A percentile compares a stretch with the other conserved stretches of the same genome.
phyloP scores from a whole-genome alignment of 2,113 vertebrate species.

The Rostratula benghalensis region DNA sequence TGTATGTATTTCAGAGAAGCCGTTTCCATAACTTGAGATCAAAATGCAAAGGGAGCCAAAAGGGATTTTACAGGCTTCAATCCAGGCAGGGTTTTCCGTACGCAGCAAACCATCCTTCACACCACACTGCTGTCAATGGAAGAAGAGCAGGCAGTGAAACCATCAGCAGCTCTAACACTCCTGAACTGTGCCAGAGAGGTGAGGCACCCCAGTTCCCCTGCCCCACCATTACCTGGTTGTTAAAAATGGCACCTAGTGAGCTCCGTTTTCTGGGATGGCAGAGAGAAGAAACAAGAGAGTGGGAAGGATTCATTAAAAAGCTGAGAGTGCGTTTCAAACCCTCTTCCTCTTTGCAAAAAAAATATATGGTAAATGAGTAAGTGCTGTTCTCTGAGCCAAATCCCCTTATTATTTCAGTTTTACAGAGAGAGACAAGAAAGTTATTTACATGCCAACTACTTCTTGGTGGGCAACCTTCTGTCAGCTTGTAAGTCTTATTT shows the following conservation, averaged over 20 bases:
- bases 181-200: not conserved
- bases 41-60: not conserved
- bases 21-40: not conserved
- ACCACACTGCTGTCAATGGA: fast-evolving
- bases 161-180: not conserved
- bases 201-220: not conserved
- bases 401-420: not conserved
- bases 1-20: not conserved
- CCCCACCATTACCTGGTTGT: no score
- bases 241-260: not conserved
- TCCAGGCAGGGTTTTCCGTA: fast-evolving
- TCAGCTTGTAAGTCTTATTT: not conserved
- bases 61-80: not conserved
- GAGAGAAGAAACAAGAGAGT: not conserved
- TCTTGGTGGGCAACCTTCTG: not conserved
- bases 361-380: not conserved
- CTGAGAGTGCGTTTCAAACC: not conserved
- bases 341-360: not conserved
- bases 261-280: not conserved
- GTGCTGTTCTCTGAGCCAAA: not conserved
- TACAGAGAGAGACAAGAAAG: not conserved
- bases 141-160: not conserved
- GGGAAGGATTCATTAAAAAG: not conserved
- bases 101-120: not conserved
- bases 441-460: not conserved